Base-by-base conservation (phyloP, 2,797 vertebrate genomes). In the Stomatorhinus walkeri region DNA sequence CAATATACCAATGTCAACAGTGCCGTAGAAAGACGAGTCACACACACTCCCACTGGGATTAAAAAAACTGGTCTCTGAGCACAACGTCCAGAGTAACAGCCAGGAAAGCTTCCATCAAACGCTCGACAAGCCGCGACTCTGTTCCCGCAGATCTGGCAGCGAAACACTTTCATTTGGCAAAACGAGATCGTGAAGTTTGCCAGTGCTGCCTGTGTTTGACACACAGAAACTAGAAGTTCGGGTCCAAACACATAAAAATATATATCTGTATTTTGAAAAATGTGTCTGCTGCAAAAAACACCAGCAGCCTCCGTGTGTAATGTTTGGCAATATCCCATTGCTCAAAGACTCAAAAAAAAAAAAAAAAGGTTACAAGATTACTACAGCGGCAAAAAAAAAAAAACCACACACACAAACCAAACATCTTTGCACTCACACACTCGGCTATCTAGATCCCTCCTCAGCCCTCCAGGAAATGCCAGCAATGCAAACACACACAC, bases 401-500 rank as follows among this genome's bases (percentile, higher is more conserved):
- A 1, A n/a, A 19, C 16, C 64, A 68, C 19, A 85, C 22, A 54
- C 5, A 51, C 12, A 85, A 32, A 51, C 48, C 46, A 87, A 54
- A 40, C 52, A 0, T 24, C 49, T 87, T 32, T 9, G 14, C 52
- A 59, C 28, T 43, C 52, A 40, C 51, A 36, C 48, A 32, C 46
- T 51, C 12, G 0, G 4, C 28, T 59, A 52, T 52, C 16, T 59
- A 59, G 28, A 40, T n/a, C 28, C 85, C 32, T n/a, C 14, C 52
- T 22, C 22, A 5, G 3, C 85, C 49, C 51, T 43, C 52, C 52
- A n/a, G 54, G 28, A 52, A 59, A 61, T n/a, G 59, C 85, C 51
- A 87, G 52, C 51, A 87, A 87, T 84, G 81, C 81, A 49, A 49
- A 64, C 59, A 64, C 22, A 64, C 59, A 68, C 24, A 61, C 56